Evolutionary conservation across 2,797 vertebrate species (phyloP).

Genomic region (Spondyliosoma cantharus): DNA sequence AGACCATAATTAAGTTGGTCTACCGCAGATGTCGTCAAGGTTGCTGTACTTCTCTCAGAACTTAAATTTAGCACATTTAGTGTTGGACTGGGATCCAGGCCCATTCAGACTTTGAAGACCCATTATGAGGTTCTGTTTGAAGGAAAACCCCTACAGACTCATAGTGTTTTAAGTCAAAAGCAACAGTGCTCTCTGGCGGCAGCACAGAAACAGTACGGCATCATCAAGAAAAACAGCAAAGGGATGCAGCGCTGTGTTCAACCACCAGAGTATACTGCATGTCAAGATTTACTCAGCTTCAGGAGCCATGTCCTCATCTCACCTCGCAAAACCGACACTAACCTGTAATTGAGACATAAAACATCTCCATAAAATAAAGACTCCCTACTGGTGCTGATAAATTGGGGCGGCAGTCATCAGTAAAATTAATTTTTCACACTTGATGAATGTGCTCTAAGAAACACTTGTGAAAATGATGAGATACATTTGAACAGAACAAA

Average conservation of each 20-base stretch:
- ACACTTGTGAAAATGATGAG: conserved; percentile 1
- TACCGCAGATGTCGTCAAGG: conserved; percentile 19
- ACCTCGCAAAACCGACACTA: conserved; percentile 49
- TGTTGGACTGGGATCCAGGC: not conserved
- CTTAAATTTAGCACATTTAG: not conserved
- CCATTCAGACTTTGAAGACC: not conserved
- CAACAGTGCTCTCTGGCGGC: conserved; percentile 68
- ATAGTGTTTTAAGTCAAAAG: not conserved
- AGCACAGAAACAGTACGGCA: conserved; percentile 25
- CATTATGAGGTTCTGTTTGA: conserved; percentile 15
- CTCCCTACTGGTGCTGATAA: conserved; percentile 39
- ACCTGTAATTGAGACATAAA: conserved; percentile 56
- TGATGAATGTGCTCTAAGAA: not conserved
- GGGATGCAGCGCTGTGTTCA: conserved; percentile 42
- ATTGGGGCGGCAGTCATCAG: conserved; percentile 20
- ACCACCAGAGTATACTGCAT: conserved; percentile 74
- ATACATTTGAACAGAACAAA: conserved; percentile 9
- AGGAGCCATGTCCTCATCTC: conserved; percentile 42
- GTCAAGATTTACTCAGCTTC: conserved; percentile 54
- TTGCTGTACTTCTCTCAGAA: conserved; percentile 3
- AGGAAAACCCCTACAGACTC: not conserved
- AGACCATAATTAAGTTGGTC: conserved; percentile 43
- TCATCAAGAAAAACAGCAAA: not conserved
- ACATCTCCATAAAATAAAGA: conserved; percentile 42
- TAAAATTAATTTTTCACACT: conserved; percentile 11